Evolutionary conservation across 1,140 invertebrate genomes (phyloP), one percentile per base, ranked within the genome.

Genomic region (Sogatella furcifera): DNA sequence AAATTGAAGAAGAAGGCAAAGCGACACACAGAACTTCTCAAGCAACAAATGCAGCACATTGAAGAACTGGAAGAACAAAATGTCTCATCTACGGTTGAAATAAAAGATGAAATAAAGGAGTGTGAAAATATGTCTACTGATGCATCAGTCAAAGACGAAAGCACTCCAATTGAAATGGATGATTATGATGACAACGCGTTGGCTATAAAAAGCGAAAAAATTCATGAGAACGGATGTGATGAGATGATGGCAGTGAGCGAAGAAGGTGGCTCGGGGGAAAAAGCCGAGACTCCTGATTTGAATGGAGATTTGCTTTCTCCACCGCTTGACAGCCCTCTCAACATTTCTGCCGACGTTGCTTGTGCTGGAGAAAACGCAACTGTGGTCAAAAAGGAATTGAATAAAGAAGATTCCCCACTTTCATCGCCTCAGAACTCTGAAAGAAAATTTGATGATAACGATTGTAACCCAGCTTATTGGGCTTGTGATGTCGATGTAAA

Each of bases 1-100:
- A 97, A 97, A 72, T 76, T 98, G 69, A 97, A 97, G 74, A 96
- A 95, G 74, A 98, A 97, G 74, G 88, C 90, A 14, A 98, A 98
- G 77, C 83, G 90, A 55, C 92, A 97, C 66, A 90, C 92, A 65
- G 88, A 96, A 72, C 73, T 96, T 58, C 77, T 98, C 57, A 95
- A 95, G 70, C 86, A 89, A 65, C 93, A 97, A 76, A 89, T 95
- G 82, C 88, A 94, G 71, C 84, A 85, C 62, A 80, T 86, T 62
- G 82, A 89, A 61, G 86, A 95, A 74, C 74, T 78, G 71, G 78
- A 77, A 17, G 74, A 77, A 60, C 70, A 64, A 34, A 60, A 49
- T 2, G 17, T 19, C 15, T 19, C 46, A 10, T 17, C 15, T 8
- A 17, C 15, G 15, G 46, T 49, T 49, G 46, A 49, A 49, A 49